Conservation (phyloP, 2,113 vertebrate species). For the Camelus dromedarius region DNA sequence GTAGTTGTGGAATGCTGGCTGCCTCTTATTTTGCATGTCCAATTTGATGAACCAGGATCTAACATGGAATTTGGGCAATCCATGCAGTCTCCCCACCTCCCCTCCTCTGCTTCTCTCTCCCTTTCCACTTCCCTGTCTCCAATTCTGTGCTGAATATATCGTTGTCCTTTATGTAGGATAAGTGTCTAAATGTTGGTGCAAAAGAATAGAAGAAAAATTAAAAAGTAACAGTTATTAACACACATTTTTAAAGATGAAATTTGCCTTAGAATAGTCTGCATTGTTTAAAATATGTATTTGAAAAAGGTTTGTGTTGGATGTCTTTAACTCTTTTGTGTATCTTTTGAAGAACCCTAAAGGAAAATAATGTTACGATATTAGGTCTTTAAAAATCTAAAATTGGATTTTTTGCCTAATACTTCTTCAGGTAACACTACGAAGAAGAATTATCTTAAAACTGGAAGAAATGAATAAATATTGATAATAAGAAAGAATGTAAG, state of each 20-base stretch:
- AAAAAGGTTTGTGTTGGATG: neutral
- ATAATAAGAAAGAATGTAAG: neutral
- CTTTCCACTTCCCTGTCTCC: neutral
- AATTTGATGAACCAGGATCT: neutral
- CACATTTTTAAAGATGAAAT: neutral
- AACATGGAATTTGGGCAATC: neutral
- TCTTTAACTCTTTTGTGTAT: neutral
- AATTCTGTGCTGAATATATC: neutral
- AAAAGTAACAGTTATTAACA: neutral
- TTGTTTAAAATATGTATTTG: neutral
- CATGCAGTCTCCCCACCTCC: rapidly evolving
- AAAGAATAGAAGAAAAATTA: neutral
- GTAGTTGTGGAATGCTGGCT: neutral
- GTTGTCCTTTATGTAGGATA: neutral
- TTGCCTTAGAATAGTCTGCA: neutral
- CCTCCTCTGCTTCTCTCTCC: neutral
- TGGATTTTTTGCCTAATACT: neutral
- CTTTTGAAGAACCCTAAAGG: neutral
- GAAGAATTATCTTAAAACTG: conserved; percentile 23
- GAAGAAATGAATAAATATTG: neutral
- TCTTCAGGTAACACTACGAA: neutral
- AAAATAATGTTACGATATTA: conserved; percentile 38
- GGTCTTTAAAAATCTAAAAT: neutral
- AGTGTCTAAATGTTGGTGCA: neutral
- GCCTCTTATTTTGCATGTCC: neutral